Evolutionary conservation across 2,113 vertebrate species (phyloP).

Genomic region (Prochilodus magdalenae): DNA sequence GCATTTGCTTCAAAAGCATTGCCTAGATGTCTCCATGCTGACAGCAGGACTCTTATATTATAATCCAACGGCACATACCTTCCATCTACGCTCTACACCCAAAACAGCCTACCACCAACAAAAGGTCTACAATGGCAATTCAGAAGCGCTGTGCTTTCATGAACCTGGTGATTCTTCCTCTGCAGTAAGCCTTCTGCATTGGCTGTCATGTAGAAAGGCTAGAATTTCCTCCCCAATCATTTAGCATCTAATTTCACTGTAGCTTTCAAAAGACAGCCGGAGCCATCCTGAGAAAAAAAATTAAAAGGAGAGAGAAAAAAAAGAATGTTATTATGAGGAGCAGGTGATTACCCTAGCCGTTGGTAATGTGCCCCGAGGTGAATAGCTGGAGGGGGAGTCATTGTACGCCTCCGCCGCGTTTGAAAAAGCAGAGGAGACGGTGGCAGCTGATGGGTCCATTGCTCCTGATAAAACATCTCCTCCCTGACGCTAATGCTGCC

Average conservation of each 20-base stretch:
- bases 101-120: constrained; percentile 6
- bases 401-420: constrained; percentile 12
- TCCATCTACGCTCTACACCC: not conserved
- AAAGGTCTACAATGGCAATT: constrained; percentile 6
- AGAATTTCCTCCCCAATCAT: constrained; percentile 7
- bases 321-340: constrained; percentile 29
- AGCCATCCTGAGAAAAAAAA: not conserved
- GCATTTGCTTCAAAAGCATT: not conserved
- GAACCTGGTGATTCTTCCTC: not conserved
- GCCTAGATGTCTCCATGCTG: not conserved
- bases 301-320: not conserved
- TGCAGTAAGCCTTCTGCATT: not conserved
- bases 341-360: constrained; percentile 37
- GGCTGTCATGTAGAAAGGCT: not conserved
- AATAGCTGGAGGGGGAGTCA: constrained; percentile 28
- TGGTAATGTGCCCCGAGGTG: constrained; percentile 35
- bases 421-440: constrained; percentile 22
- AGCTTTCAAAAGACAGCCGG: constrained; percentile 12
- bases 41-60: not conserved
- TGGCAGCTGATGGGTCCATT: constrained; percentile 42
- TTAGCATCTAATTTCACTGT: constrained; percentile 28
- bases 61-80: not conserved
- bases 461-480: constrained; percentile 41
- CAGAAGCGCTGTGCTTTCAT: not conserved
- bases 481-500: constrained; percentile 37